Base-by-base conservation (phyloP, 2,888 invertebrate genomes). In the Trachelus iudaicus region DNA sequence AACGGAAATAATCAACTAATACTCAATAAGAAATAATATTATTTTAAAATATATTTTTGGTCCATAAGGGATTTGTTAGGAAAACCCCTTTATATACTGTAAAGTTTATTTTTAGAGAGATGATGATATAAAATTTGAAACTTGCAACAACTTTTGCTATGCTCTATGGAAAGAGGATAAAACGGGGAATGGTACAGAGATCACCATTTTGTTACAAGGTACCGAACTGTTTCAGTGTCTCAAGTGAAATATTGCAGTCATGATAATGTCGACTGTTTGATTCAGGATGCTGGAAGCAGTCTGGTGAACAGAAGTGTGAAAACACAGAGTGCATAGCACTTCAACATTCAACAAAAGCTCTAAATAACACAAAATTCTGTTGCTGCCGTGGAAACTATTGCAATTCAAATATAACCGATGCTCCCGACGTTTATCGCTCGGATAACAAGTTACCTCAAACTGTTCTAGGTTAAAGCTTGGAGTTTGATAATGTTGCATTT, bases 381-480 rank as follows among this genome's bases (percentile, higher is more conserved):
- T 98, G 98, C 90, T 98, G 98, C 88, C 94, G 94, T 9, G 95
- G 95, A 3, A 93, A 95, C 85, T 93, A 94, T 88, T 98, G 98
- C 91, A 98, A 98, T 92, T 93, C 93, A 34, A 95, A 96, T 86
- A 95, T 94, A 37, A 90, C 89, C 34, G 89, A 87, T 79, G 73
- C 34, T 34, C 84, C 75, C 11, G 83, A 84, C 71, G 33, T 82
- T 73, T 71, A 81, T 69, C 83, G 86, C 75, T 81, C 85, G 15
- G 86, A 86, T 34, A 88, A 85, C 73, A 88, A 87, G 76, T 82
- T 87, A 31, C 74, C 84, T 34, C 82, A 86, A 77, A 81, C 86
- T 68, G 84, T 82, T 78, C 85, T 87, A 75, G 82, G 85, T 87
- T 86, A 82, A 84, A 84, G 79, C n/a, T 73, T 73, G 9, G 11